Conservation (phyloP, 1,140 invertebrate genomes). For the Drosophila bifasciata region DNA sequence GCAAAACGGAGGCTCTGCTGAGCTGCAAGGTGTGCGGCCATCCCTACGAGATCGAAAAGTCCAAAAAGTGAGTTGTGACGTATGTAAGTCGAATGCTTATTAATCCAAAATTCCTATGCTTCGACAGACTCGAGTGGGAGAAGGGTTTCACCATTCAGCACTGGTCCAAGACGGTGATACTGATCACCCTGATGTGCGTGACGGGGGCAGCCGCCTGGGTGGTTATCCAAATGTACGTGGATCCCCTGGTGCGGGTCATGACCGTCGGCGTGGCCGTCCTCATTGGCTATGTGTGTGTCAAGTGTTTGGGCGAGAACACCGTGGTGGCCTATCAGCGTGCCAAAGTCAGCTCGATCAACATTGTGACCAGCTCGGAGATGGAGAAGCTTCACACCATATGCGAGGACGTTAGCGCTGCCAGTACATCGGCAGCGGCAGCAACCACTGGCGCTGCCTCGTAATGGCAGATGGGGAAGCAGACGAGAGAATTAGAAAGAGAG, state of each 20-base stretch:
- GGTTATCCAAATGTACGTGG: conserved; percentile 91
- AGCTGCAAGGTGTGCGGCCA: conserved; percentile 92
- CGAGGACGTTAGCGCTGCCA: conserved; percentile 74
- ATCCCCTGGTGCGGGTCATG: conserved; percentile 90
- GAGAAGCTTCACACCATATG: conserved; percentile 83
- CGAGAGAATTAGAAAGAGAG: not conserved
- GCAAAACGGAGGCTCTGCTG: conserved; percentile 86
- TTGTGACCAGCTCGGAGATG: conserved; percentile 85
- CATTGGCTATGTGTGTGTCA: conserved; percentile 93
- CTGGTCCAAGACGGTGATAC: conserved; percentile 88
- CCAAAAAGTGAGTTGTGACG: conserved; percentile 84
- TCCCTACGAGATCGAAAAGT: conserved; percentile 90
- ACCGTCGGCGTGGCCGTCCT: conserved; percentile 92
- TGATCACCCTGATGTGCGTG: conserved; percentile 90
- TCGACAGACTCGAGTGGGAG: conserved; percentile 89
- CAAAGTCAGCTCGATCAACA: conserved; percentile 94
- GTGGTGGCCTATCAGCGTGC: conserved; percentile 94
- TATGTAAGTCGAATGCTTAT: not conserved
- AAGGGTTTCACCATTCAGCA: conserved; percentile 91
- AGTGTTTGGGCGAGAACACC: conserved; percentile 93
- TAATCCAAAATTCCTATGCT: not conserved
- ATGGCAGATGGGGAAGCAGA: not conserved
- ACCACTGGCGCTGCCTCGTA: conserved; percentile 50
- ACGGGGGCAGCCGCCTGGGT: conserved; percentile 92
- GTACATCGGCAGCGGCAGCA: conserved; percentile 52